phyloP scores from a whole-genome alignment of 1,140 invertebrate genomes.

The Heliconius nattereri region DNA sequence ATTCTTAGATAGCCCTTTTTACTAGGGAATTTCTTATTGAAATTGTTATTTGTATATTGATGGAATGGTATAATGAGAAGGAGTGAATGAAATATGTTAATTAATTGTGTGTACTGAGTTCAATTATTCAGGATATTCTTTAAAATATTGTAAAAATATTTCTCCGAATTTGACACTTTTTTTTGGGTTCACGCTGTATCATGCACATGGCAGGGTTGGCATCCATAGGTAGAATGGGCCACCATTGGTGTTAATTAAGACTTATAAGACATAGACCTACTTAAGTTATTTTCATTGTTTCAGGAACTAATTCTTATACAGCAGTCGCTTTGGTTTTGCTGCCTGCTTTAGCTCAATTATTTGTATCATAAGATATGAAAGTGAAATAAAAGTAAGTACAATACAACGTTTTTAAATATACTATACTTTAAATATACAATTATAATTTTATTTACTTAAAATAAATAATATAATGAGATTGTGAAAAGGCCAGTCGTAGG shows the following conservation, averaged over 20 bases:
- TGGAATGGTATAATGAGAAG: neutral
- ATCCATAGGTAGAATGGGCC: too few species aligned
- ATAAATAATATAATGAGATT: too few species aligned
- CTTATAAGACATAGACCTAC: too few species aligned
- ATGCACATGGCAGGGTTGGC: too few species aligned
- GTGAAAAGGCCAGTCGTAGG: too few species aligned
- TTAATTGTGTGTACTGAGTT: neutral
- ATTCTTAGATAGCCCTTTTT: neutral
- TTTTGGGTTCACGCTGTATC: too few species aligned
- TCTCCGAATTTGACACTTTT: too few species aligned
- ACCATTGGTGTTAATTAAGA: too few species aligned
- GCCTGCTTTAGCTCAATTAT: constrained; percentile 49
- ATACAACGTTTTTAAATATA: neutral
- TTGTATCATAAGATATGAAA: constrained; percentile 37
- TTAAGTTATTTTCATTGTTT: constrained; percentile 34
- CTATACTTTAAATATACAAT: too few species aligned
- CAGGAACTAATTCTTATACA: constrained; percentile 53
- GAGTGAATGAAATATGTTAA: neutral
- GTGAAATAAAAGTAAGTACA: constrained; percentile 22
- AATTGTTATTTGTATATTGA: neutral
- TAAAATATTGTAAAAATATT: too few species aligned
- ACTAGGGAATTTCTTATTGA: neutral
- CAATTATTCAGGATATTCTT: too few species aligned
- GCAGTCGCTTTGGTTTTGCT: constrained; percentile 48
- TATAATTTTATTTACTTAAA: too few species aligned